A percentile compares a stretch with the other conserved stretches of the same genome.
Conservation (phyloP, 1,140 invertebrate species). For the Drosophila pallidifrons region DNA sequence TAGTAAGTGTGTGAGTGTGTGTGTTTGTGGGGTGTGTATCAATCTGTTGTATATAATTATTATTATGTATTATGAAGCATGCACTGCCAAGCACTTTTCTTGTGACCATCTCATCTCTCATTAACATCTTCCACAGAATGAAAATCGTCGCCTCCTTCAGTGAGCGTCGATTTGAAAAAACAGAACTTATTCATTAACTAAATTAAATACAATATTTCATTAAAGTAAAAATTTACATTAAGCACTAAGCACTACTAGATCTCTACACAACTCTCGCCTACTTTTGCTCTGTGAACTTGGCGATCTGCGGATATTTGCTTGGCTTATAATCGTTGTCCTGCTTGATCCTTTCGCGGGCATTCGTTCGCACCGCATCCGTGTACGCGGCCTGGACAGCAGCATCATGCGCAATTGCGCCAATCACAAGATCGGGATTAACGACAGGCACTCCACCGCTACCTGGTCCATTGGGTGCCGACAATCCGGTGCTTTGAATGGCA, state of each 20-base stretch:
- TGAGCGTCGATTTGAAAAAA: conserved; percentile 38
- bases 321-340: conserved; percentile 76
- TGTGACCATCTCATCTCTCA: conserved; percentile 14
- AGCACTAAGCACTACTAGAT: conserved; percentile 50
- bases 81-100: conserved; percentile 16
- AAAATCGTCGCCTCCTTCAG: neutral
- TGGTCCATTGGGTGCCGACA: conserved; percentile 81
- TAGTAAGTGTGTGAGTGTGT: conserved; percentile 19
- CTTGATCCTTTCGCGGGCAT: conserved; percentile 72
- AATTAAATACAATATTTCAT: conserved; percentile 73
- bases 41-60: conserved; percentile 51
- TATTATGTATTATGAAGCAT: conserved; percentile 36
- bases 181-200: conserved; percentile 72
- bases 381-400: conserved; percentile 68
- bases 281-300: conserved; percentile 81
- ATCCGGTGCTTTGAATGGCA: conserved; percentile 86
- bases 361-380: conserved; percentile 69
- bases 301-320: conserved; percentile 81
- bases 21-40: conserved; percentile 7
- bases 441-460: conserved; percentile 33
- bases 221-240: conserved; percentile 76
- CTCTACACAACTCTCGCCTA: conserved; percentile 35
- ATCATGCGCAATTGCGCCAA: conserved; percentile 72
- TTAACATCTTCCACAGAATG: neutral
- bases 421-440: conserved; percentile 59